Evolutionary conservation across 92 coral and sea anemone genomes (phyloP), one percentile per base, ranked within the genome.

Genomic region (Galaxea fascicularis): DNA sequence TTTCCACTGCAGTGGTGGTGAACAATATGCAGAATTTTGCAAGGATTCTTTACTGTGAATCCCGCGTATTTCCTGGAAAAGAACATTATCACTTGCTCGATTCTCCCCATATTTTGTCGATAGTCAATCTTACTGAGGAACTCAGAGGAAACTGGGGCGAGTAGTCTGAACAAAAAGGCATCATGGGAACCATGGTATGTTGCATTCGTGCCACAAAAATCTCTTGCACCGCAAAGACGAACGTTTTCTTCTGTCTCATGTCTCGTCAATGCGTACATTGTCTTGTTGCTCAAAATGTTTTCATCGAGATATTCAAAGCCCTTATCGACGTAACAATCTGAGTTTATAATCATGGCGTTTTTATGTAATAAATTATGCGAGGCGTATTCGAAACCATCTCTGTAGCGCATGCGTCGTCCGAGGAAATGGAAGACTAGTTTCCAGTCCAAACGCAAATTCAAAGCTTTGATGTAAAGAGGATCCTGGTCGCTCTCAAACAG

Each of bases 191-290:
- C n/a, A n/a, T n/a, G n/a, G 67, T 95, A 95, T 51, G 65, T 88
- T 31, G 93, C 78, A 59, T 17, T 79, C 30, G 88, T 76, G 8
- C 94, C 93, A 80, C 98, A 94, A 3, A 92, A 82, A 76, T 94
- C 98, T 6, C 69, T 77, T 15, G 84, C 87, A 7, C 70, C 83
- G 69, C 98, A 95, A 77, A 73, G 65, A n/a, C 71, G 78, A 12
- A 85, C 49, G 17, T 74, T 89, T 15, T 89, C 79, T 7, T 71
- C 26, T 63, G 93, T 74, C 73, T 94, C 98, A 66, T 90, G 98
- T 71, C 98, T 91, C 13, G 98, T 92, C 8, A 95, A 78, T 12
- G 96, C 95, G 73, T 95, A 95, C 64, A 92, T 76, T 4, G 85
- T 88, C 27, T 87, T 75, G 51, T 68, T 79, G 65, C n/a, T n/a